Evolutionary conservation across 2,113 vertebrate species (phyloP).

Genomic region (Microtus montanus): DNA sequence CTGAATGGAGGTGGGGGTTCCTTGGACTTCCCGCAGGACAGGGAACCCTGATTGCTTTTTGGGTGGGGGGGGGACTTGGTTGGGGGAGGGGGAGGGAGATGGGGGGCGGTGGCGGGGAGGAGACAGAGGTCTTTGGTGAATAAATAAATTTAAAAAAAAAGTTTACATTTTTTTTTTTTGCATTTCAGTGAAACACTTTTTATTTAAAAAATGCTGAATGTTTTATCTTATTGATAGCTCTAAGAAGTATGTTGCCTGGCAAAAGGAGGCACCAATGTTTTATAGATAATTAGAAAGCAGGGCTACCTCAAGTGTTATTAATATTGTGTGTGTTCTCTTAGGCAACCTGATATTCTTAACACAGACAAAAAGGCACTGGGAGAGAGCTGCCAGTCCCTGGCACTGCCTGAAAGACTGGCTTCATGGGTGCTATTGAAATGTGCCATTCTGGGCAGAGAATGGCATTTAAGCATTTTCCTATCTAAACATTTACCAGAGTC

Average conservation of each 20-base stretch:
- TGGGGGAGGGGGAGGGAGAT: too few relatives aligned
- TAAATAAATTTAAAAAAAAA: too few relatives aligned
- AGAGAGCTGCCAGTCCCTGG: not conserved
- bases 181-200: not conserved
- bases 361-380: not conserved
- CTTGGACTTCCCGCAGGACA: too few relatives aligned
- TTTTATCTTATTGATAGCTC: not conserved
- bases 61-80: too few relatives aligned
- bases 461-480: not conserved
- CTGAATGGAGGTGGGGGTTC: too few relatives aligned
- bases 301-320: not conserved
- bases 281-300: not conserved
- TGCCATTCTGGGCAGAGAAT: not conserved
- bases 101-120: too few relatives aligned
- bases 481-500: not conserved
- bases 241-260: not conserved
- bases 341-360: conserved; percentile 16
- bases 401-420: not conserved
- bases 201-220: not conserved
- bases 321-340: not conserved
- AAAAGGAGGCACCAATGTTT: not conserved
- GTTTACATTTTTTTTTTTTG: not conserved
- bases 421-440: not conserved
- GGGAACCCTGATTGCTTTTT: too few relatives aligned
- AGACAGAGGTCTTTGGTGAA: too few relatives aligned